phyloP scores from a whole-genome alignment of 2,888 invertebrate genomes.

The Eurois occulta region DNA sequence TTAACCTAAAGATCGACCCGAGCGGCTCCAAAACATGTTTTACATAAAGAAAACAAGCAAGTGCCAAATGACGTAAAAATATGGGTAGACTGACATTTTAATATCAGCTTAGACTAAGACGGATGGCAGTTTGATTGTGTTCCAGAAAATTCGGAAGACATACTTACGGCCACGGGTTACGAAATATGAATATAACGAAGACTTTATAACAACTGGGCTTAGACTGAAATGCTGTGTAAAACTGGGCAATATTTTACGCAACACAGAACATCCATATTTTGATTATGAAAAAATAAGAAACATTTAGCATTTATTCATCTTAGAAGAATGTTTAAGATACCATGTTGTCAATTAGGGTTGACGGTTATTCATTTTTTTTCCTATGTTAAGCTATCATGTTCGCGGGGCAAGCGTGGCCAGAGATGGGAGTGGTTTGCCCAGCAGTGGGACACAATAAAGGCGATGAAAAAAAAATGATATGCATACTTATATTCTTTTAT shows the following conservation, averaged over 20 bases:
- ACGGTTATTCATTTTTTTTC: no score
- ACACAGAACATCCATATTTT: background rate
- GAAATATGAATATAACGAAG: background rate
- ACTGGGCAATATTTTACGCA: background rate
- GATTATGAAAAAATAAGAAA: background rate
- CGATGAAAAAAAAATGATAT: no score
- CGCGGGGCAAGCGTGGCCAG: no score
- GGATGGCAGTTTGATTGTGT: constrained; percentile 19
- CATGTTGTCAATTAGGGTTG: no score
- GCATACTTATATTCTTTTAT: no score
- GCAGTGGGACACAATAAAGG: no score
- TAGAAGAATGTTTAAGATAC: no score
- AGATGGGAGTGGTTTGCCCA: no score
- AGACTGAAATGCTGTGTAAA: no score
- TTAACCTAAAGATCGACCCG: no score
- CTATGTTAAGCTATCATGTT: no score
- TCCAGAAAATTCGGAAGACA: constrained; percentile 6
- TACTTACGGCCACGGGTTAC: background rate
- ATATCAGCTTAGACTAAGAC: constrained; percentile 12
- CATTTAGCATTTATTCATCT: no score
- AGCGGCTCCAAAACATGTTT: constrained; percentile 18
- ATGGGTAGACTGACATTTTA: constrained; percentile 4
- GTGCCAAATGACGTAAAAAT: constrained; percentile 8
- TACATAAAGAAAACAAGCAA: constrained; percentile 8
- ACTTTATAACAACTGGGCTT: background rate